Evolutionary conservation across 2,888 invertebrate genomes (phyloP).

Genomic region (Sarcophaga carnaria): DNA sequence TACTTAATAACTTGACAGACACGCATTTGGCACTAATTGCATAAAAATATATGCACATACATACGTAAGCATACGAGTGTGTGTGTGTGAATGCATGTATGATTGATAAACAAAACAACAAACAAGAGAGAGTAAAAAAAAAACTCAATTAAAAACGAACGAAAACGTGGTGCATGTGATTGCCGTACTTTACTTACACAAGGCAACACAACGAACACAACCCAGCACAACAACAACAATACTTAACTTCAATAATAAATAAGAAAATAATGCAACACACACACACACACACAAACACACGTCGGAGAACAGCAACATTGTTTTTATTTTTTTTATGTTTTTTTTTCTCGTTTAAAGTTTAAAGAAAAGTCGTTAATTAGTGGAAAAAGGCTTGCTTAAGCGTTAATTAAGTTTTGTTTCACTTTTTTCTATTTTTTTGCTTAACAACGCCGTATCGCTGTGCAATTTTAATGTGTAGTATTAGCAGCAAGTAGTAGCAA

Average conservation of each 20-base stretch:
- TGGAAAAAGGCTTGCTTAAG: conserved; percentile 74
- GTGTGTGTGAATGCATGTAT: too few species aligned
- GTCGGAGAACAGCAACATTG: conserved; percentile 17
- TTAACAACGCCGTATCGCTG: conserved; percentile 7
- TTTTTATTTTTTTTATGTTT: conserved; percentile 37
- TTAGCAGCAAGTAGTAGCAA: too few species aligned
- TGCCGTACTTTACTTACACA: conserved; percentile 47
- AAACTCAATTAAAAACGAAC: conserved; percentile 59
- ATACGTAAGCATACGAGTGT: neutral
- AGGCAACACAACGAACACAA: conserved; percentile 37
- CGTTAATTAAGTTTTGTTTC: conserved; percentile 74
- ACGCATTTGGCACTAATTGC: conserved; percentile 79
- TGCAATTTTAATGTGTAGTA: conserved; percentile 2
- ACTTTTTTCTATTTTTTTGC: conserved; percentile 16
- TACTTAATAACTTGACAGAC: conserved; percentile 77
- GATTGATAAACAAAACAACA: too few species aligned
- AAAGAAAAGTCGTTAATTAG: conserved; percentile 75
- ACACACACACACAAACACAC: neutral
- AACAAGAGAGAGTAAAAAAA: too few species aligned
- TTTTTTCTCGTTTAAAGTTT: conserved; percentile 56
- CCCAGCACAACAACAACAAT: conserved; percentile 38
- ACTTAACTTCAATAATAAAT: conserved; percentile 45
- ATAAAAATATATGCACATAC: conserved; percentile 65
- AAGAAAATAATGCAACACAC: conserved; percentile 51
- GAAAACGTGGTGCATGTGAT: conserved; percentile 58